Evolutionary conservation across 2,797 vertebrate species (phyloP), one percentile per base, ranked within the genome.

Genomic region (Lepilemur septentrionalis): DNA sequence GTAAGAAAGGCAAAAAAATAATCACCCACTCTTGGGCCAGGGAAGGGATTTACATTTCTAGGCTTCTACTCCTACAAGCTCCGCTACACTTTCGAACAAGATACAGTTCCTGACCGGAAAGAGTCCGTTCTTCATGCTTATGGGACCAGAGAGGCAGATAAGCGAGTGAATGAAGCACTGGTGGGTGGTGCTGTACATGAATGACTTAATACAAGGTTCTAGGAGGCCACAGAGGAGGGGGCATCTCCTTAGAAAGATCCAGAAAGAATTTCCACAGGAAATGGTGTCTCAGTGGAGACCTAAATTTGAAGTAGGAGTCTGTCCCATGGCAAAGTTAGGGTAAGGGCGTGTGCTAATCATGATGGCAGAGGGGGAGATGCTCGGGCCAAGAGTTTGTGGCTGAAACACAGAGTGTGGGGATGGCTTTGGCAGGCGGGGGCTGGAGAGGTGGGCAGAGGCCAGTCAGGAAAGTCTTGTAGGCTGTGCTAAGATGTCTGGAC

Each of bases 241-340:
- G 63, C 38, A 38, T 1, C 22, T 35, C n/a, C 30, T 67, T 61
- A 76, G 52, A 91, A 81, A 78, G 76, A 80, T 7, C 46, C 15
- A 80, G 61, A 86, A 70, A 59, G 41, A 46, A 70, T 67, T 52
- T 72, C 46, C 22, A 83, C 57, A 92, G 80, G 75, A 75, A 75
- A 79, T 1, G 5, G 7, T 25, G 14, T 63, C 65, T 87, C 46
- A 65, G 8, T 2, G 32, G 69, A 83, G n/a, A n/a, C 20, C 10
- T 10, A 11, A 78, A 57, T 23, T 59, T 89, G 30, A 67, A n/a
- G 22, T 20, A 25, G 28, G 41, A 61, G 46, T 22, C 48, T 59
- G 55, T 22, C 0, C 0, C 1, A 1, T 9, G 52, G 38, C 5
- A 13, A 83, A 32, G 7, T 1, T 61, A 61, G 32, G 59, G 57